Evolutionary conservation across 2,113 vertebrate species (phyloP), one percentile per base, ranked within the genome.

Genomic region (Oenanthe melanoleuca): DNA sequence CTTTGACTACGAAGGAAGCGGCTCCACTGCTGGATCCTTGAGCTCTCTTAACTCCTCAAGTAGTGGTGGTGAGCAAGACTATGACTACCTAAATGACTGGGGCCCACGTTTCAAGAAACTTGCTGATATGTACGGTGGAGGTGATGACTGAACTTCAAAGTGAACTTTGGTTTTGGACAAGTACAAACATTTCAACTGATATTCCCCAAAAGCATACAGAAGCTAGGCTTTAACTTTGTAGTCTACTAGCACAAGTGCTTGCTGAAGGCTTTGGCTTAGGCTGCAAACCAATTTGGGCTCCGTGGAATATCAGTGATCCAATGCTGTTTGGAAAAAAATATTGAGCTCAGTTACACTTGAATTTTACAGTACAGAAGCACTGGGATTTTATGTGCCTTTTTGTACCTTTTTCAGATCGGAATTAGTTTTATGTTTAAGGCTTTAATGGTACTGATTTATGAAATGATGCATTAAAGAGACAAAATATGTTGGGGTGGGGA

Each of bases 331-430:
- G 98, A 98, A 98, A 97, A 98, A 98, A 98, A 98, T 98, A 97
- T 98, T 98, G 98, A 99, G 99, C 99, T 99, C 99, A 99, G 99
- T 99, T 99, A 99, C 99, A 99, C 99, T 99, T 99, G 99, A 99
- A 99, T 99, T 99, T 99, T 99, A 99, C 99, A 99, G 99, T 99
- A 99, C 99, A 99, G 99, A 99, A 99, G 99, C 99, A 99, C 99
- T 99, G 99, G 99, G 99, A 99, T 99, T 99, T 99, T 99, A 99
- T 98, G 99, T 99, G 99, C 99, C 99, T 99, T 99, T 99, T 99
- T 99, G 99, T 99, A 99, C 99, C 99, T 99, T 99, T 99, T 99
- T 98, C 98, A 98, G 98, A 99, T 99, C 98, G 98, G 99, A 99
- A 99, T 99, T 99, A 99, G 99, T 99, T 99, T 99, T 99, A 98